Evolutionary conservation across 2,113 vertebrate species (phyloP), one percentile per base, ranked within the genome.

Genomic region (Ascaphus truei): DNA sequence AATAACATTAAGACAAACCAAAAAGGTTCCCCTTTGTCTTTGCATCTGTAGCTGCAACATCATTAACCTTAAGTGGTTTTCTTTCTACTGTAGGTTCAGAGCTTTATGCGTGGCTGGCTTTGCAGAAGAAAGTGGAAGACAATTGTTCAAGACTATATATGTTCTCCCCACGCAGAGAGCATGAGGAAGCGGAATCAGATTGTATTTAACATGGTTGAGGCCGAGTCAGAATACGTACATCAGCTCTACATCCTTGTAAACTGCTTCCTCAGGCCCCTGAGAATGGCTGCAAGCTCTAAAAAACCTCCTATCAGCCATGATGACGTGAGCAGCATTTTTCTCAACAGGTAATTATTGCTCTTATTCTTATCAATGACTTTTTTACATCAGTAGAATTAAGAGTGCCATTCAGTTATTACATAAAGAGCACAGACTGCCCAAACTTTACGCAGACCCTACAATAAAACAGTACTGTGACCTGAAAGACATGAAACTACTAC

Each of bases 181-280:
- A 99, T 99, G 97, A 92, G 96, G 75, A 99, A 98, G 80, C 91
- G 97, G 74, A 99, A 99, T 79, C 97, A 98, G 84, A 98, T 99
- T 3, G 97, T 98, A 82, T 99, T 99, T 85, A 94, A 96, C 81
- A 99, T 99, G 97, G 95, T 99, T 56, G 97, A 99, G 76, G 96
- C 97, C 0, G 97, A 99, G 84, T 90, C 96, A 0, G 97, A 98
- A 82, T 98, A 94, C 0, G 96, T 98, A 26, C 95, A 98, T 81
- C 96, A 99, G 80, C 94, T 99, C 66, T 95, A 91, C 56, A 85
- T 98, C 67, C 88, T 99, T 65, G 96, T 99, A 67, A 98, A 98
- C 34, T 96, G 93, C 62, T 99, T 99, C 79, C 91, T 99, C 63
- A 78, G 97, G 73, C 97, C 97, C 1, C 83, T 99, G 39, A 87